A percentile compares a stretch with the other conserved stretches of the same genome.
These are phyloP conservation scores for Apteryx mantelli DNA, from an alignment of 2,113 vertebrate species.

Conservation along the genomic window DNA sequence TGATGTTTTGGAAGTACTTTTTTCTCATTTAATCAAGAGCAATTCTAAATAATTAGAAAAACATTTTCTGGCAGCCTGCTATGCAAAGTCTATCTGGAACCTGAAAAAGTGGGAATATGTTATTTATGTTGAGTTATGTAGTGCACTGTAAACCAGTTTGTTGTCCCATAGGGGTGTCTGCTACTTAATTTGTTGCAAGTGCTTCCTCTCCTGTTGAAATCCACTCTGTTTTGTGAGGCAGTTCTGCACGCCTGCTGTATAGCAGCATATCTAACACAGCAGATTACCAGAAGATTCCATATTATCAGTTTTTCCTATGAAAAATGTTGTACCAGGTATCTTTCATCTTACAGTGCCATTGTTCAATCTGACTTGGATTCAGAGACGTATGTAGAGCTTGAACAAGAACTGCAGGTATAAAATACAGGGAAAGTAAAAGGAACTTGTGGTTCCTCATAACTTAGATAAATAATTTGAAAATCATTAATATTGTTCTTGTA, in stretches of 20 bases:
- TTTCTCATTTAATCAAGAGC: not conserved
- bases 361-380: not conserved
- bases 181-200: not conserved
- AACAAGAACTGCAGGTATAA: not conserved
- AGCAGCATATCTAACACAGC: not conserved
- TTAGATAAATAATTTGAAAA: not conserved
- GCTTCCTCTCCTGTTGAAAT: not conserved
- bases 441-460: not conserved
- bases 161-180: not conserved
- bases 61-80: not conserved
- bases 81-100: not conserved
- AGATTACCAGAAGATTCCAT: not conserved
- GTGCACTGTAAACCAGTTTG: not conserved
- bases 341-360: fast-evolving
- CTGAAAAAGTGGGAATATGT: not conserved
- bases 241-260: not conserved
- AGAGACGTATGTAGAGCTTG: not conserved
- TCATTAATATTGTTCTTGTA: not conserved
- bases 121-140: not conserved
- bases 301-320: fast-evolving
- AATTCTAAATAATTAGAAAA: not conserved
- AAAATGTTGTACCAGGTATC: not conserved
- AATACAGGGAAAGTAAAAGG: not conserved
- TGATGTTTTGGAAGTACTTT: not conserved
- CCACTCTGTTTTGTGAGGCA: not conserved